Percentiles rank a stretch among this genome's conserved stretches.
Evolutionary conservation across 2,888 invertebrate species (phyloP).

Genomic region (Tetheella fluctuosa): DNA sequence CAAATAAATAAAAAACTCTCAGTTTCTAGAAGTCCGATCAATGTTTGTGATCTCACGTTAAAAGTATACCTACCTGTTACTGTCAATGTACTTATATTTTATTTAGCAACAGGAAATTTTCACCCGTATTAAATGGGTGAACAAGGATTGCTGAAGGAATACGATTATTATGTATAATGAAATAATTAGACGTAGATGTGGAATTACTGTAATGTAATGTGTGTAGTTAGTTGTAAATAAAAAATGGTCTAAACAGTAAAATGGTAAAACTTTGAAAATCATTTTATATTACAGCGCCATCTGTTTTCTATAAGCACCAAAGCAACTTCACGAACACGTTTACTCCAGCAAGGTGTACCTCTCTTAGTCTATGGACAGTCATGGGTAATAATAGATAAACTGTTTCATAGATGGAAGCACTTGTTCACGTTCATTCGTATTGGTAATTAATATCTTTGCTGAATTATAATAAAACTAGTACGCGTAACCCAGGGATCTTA

Average conservation of each 20-base stretch:
- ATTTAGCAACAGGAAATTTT: constrained; percentile 35
- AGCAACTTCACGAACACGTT: no score
- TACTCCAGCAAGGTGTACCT: background rate
- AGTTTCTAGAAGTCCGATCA: no score
- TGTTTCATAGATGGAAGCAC: constrained; percentile 10
- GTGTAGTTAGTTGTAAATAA: background rate
- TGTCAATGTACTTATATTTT: constrained; percentile 44
- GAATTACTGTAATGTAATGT: background rate
- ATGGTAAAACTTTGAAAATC: no score
- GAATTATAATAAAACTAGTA: no score
- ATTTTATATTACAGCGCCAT: background rate
- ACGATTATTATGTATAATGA: constrained; percentile 26
- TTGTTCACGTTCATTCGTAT: background rate
- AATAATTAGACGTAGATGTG: background rate
- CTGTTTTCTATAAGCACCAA: background rate
- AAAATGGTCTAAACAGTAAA: background rate
- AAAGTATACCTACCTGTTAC: no score
- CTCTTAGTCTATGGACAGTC: background rate
- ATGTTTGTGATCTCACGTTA: no score
- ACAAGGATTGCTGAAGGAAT: constrained; percentile 42
- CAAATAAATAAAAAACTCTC: no score
- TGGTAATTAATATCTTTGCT: no score
- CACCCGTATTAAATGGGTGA: constrained; percentile 50
- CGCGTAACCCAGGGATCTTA: no score
- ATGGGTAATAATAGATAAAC: background rate